These are phyloP conservation scores for Litoditis marina DNA, from an alignment of 2,888 invertebrate species.

Conservation along the genomic window DNA sequence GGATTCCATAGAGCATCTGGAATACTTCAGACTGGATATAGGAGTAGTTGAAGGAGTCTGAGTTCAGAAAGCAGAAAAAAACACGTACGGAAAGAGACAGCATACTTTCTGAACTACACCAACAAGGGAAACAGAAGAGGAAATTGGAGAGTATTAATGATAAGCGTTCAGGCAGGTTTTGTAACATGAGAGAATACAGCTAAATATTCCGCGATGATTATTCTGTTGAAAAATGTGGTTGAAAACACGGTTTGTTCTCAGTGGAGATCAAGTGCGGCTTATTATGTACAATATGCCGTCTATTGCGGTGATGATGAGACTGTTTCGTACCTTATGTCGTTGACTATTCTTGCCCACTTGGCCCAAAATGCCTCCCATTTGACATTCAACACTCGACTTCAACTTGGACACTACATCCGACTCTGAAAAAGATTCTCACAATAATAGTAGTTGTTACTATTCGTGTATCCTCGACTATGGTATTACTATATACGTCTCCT, in stretches of 20 bases:
- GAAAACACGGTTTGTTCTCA: background rate
- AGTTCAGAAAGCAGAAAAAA: background rate
- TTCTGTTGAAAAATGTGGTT: too few species aligned
- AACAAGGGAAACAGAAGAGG: too few species aligned
- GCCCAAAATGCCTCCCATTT: constrained; percentile 42
- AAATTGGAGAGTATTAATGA: too few species aligned
- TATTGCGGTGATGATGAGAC: too few species aligned
- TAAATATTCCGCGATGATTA: too few species aligned
- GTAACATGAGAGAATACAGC: too few species aligned
- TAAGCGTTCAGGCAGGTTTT: too few species aligned
- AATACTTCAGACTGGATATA: background rate
- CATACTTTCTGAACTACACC: too few species aligned
- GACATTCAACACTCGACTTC: constrained; percentile 23
- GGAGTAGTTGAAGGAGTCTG: background rate
- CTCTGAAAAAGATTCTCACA: too few species aligned
- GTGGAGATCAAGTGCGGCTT: background rate
- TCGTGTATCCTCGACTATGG: background rate
- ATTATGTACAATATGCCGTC: too few species aligned
- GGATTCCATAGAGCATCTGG: constrained; percentile 31
- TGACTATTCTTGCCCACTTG: constrained; percentile 24
- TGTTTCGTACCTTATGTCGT: constrained; percentile 31
- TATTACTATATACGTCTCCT: too few species aligned
- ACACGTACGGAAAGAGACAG: background rate
- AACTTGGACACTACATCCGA: constrained; percentile 20
- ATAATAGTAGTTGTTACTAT: background rate